phyloP scores from a whole-genome alignment of 1,140 invertebrate genomes.

The Cydia pomonella region DNA sequence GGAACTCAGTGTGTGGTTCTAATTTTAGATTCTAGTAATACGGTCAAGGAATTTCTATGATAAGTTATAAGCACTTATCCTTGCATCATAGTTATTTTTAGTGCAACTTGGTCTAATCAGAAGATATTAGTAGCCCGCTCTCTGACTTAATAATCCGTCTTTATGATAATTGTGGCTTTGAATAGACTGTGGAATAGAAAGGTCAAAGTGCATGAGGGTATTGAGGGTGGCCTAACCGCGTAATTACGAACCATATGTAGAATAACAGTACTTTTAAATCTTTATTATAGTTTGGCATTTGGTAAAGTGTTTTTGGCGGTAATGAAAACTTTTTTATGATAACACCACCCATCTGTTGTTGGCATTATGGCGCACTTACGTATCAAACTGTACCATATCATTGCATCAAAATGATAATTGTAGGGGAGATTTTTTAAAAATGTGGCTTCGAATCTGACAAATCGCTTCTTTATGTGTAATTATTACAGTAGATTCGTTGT shows the following conservation, averaged over 20 bases:
- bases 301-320: conserved; percentile 32
- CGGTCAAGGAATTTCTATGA: background rate
- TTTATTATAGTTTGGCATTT: conserved; percentile 34
- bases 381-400: background rate
- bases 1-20: background rate
- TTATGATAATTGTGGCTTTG: conserved; percentile 13
- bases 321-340: conserved; percentile 32
- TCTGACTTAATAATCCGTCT: background rate
- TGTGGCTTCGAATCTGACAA: background rate
- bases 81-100: conserved; percentile 14
- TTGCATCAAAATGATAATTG: conserved; percentile 19
- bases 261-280: conserved; percentile 34
- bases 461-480: background rate
- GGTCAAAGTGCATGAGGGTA: background rate
- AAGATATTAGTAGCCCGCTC: background rate
- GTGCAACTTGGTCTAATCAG: background rate
- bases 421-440: conserved; percentile 7
- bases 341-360: conserved; percentile 26
- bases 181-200: conserved; percentile 3
- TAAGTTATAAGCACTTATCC: background rate
- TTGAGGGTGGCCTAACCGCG: background rate
- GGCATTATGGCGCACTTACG: background rate
- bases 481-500: too few relatives aligned
- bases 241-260: conserved; percentile 52
- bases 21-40: background rate